These are phyloP conservation scores for Chaenogobius annularis DNA, from an alignment of 2,113 vertebrate genomes.

Conservation along the genomic window DNA sequence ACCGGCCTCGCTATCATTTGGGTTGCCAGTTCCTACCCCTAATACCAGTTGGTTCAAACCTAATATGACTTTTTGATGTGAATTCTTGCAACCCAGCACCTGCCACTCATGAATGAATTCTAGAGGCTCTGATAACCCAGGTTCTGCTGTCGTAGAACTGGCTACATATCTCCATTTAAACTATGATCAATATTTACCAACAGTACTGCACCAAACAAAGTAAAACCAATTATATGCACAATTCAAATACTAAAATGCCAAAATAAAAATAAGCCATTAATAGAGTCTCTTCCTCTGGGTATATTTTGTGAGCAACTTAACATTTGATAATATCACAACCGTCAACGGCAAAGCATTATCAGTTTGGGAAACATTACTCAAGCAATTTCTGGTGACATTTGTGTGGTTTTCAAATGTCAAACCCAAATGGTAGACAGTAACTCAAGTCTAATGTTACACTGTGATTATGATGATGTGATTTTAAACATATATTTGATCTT, in stretches of 20 bases:
- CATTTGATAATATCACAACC: slow-evolving; percentile 7
- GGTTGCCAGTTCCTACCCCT: no score
- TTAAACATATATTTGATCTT: neutral
- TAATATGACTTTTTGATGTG: no score
- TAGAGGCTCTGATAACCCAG: no score
- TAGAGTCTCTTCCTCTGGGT: neutral
- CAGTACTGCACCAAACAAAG: neutral
- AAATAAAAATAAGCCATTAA: neutral
- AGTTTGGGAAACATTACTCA: neutral
- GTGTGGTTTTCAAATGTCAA: neutral
- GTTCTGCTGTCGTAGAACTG: no score
- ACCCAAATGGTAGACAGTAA: slow-evolving; percentile 2
- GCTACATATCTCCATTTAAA: no score
- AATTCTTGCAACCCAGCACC: no score
- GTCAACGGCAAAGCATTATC: neutral
- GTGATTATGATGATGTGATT: neutral
- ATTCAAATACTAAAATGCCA: no score
- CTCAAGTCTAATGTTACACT: neutral
- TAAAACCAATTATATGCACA: neutral
- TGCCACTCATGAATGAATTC: no score
- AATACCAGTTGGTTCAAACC: no score
- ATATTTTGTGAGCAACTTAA: slow-evolving; percentile 2
- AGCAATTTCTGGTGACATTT: slow-evolving; percentile 8
- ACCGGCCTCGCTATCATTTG: no score
- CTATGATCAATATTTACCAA: no score